Percentiles rank a stretch among this genome's conserved stretches.
Evolutionary conservation across 2,797 vertebrate species (phyloP).

Genomic region (Acanthurus lineatus): DNA sequence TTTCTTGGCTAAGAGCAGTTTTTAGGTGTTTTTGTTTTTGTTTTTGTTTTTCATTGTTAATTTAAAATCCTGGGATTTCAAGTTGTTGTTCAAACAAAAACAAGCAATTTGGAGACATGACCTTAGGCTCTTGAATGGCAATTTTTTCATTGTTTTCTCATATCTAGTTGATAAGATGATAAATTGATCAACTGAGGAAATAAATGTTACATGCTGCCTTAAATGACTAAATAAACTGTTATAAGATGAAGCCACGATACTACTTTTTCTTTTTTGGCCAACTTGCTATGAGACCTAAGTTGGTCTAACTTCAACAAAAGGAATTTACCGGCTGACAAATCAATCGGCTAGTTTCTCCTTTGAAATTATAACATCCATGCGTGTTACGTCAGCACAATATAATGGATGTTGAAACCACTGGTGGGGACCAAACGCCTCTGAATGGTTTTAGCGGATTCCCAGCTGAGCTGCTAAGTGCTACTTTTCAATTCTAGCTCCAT

Average conservation of each 20-base stretch:
- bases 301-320: slow-evolving; percentile 27
- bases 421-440: slow-evolving; percentile 46
- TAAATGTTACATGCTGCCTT: not conserved
- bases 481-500: slow-evolving; percentile 68
- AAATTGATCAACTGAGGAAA: not conserved
- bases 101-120: not conserved
- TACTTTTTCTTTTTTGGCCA: not conserved
- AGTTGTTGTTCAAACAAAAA: not conserved
- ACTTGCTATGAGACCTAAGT: not conserved
- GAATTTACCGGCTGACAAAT: slow-evolving; percentile 31
- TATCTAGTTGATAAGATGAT: not conserved
- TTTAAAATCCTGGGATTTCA: not conserved
- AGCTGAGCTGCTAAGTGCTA: slow-evolving; percentile 69
- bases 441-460: slow-evolving; percentile 68
- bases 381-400: slow-evolving; percentile 45
- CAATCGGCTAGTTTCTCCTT: slow-evolving; percentile 20
- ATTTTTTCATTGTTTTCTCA: not conserved
- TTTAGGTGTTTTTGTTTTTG: not conserved
- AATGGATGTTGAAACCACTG: slow-evolving; percentile 49
- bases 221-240: not conserved
- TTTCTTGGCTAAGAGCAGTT: not conserved
- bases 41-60: not conserved
- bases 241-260: not conserved
- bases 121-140: not conserved
- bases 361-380: slow-evolving; percentile 43